Conservation (phyloP, 2,113 vertebrate species). For the Crocuta crocuta region DNA sequence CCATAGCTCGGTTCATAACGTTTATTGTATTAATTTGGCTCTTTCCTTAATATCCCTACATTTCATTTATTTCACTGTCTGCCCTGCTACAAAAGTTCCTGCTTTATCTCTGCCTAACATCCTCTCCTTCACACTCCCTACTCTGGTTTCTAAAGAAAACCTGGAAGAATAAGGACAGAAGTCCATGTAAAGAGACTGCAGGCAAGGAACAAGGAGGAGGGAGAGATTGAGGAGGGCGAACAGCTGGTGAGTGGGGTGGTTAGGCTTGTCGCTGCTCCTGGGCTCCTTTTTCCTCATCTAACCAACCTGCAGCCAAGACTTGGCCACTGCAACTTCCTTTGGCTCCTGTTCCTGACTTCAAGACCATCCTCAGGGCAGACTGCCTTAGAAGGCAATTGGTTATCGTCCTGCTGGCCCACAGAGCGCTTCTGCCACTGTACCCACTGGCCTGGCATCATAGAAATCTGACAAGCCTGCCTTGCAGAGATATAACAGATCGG, state of each 20-base stretch:
- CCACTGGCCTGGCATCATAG: background rate
- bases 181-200: background rate
- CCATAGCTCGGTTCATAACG: background rate
- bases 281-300: background rate
- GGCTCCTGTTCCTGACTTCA: background rate
- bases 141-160: slow-evolving; percentile 22
- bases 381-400: background rate
- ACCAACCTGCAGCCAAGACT: background rate
- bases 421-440: slow-evolving; percentile 29
- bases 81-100: background rate
- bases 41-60: background rate
- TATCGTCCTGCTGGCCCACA: slow-evolving; percentile 35
- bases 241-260: background rate
- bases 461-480: slow-evolving; percentile 56
- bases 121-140: background rate
- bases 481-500: background rate
- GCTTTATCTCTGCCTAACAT: background rate
- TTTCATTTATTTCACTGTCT: slow-evolving; percentile 32
- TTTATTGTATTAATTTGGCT: slow-evolving; percentile 47
- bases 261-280: background rate
- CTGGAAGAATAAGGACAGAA: background rate
- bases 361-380: background rate
- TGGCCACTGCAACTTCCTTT: background rate
- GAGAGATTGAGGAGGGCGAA: background rate
- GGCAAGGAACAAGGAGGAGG: background rate